These are phyloP conservation scores for Agrotis exclamationis DNA, from an alignment of 2,888 invertebrate species.

Conservation along the genomic window DNA sequence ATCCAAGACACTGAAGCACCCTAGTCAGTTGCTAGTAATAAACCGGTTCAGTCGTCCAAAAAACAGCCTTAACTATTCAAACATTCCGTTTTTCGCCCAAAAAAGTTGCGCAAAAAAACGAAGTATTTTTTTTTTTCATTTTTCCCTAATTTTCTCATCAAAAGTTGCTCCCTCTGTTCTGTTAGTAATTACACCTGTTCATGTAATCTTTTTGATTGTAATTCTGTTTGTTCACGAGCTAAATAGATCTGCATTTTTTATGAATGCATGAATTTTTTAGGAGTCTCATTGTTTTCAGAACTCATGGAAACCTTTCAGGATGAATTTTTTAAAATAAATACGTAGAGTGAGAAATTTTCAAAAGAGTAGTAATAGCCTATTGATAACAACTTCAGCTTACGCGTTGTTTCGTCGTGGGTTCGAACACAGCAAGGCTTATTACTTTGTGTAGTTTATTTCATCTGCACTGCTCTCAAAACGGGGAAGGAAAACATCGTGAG, in stretches of 20 bases:
- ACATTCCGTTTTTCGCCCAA: slow-evolving; percentile 33
- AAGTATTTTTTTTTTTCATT: slow-evolving; percentile 38
- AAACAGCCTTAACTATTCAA: slow-evolving; percentile 62
- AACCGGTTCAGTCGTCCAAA: slow-evolving; percentile 62
- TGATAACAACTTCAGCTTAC: too few species aligned
- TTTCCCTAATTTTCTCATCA: slow-evolving; percentile 43
- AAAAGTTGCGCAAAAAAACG: slow-evolving; percentile 4
- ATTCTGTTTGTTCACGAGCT: slow-evolving; percentile 41
- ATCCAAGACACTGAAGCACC: slow-evolving; percentile 26
- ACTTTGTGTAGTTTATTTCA: too few species aligned
- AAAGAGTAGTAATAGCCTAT: too few species aligned
- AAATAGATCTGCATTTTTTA: slow-evolving; percentile 30
- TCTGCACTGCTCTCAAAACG: too few species aligned
- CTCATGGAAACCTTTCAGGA: too few species aligned
- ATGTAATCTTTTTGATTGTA: slow-evolving; percentile 41
- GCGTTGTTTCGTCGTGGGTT: too few species aligned
- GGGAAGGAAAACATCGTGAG: too few species aligned
- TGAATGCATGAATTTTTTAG: neutral
- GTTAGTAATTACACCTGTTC: slow-evolving; percentile 22
- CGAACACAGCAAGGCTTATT: too few species aligned
- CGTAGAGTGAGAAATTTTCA: too few species aligned
- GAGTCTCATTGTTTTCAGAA: slow-evolving; percentile 13
- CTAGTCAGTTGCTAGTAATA: slow-evolving; percentile 65
- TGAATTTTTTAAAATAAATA: too few species aligned
- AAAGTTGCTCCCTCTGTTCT: slow-evolving; percentile 16